Conservation (phyloP, 2,113 vertebrate species). For the Engystomops pustulosus region DNA sequence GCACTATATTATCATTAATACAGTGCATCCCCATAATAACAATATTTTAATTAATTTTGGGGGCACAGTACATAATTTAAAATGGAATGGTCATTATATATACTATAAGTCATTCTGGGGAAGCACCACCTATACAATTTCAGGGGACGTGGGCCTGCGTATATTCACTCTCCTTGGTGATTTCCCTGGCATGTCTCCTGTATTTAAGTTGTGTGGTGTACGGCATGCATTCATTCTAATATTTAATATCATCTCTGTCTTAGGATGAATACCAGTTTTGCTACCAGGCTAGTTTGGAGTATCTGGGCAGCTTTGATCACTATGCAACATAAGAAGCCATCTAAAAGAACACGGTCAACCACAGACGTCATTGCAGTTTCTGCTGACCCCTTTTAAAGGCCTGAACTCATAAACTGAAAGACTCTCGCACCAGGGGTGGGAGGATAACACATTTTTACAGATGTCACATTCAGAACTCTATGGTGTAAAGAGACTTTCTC, state of each 20-base stretch:
- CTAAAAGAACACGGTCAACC: slow-evolving; percentile 74
- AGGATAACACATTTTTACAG: slow-evolving; percentile 63
- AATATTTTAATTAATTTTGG: too few relatives aligned
- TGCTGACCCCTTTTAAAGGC: slow-evolving; percentile 85
- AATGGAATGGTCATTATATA: too few relatives aligned
- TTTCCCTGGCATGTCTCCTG: too few relatives aligned
- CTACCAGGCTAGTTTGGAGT: slow-evolving; percentile 96
- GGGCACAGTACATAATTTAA: too few relatives aligned
- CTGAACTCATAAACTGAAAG: slow-evolving; percentile 73
- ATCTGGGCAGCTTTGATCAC: slow-evolving; percentile 99
- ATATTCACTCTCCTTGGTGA: too few relatives aligned
- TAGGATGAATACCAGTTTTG: slow-evolving; percentile 99
- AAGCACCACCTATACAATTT: too few relatives aligned
- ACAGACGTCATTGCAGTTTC: slow-evolving; percentile 75
- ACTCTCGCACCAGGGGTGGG: slow-evolving; percentile 67
- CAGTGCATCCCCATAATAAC: too few relatives aligned
- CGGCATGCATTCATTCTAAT: too few relatives aligned
- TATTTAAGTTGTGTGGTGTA: too few relatives aligned
- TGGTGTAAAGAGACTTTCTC: slow-evolving; percentile 61
- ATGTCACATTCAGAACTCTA: slow-evolving; percentile 62
- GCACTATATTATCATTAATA: too few relatives aligned
- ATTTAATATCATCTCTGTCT: neutral
- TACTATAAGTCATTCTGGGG: too few relatives aligned
- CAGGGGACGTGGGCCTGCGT: too few relatives aligned
- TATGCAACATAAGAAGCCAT: slow-evolving; percentile 99